Conservation (phyloP, 2,113 vertebrate genomes). For the Colius striatus region DNA sequence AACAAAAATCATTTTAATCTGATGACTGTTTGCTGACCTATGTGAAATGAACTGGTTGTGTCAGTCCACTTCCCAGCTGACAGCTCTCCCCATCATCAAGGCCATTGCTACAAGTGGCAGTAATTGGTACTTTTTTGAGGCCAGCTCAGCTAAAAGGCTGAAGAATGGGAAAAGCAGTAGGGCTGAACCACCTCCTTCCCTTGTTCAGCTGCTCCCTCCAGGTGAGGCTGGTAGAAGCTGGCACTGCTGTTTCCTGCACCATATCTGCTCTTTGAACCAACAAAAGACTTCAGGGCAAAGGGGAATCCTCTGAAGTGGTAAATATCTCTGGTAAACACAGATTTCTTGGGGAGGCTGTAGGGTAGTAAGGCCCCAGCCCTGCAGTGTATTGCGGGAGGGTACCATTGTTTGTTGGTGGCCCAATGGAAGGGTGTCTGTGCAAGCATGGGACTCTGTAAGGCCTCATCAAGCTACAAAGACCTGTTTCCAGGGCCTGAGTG, state of each 20-base stretch:
- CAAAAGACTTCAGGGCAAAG: conserved; percentile 17
- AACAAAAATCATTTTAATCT: conserved; percentile 78
- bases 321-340: background rate
- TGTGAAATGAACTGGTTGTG: conserved; percentile 72
- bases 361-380: background rate
- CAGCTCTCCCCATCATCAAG: conserved; percentile 63
- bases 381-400: background rate
- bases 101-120: conserved; percentile 61
- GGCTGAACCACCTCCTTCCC: conserved; percentile 40
- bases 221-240: background rate
- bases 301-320: conserved; percentile 27
- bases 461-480: background rate
- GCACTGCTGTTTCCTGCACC: background rate
- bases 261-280: conserved; percentile 46
- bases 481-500: fast-evolving
- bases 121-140: conserved; percentile 63
- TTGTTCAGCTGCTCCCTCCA: conserved; percentile 46
- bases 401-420: background rate
- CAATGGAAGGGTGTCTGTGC: background rate
- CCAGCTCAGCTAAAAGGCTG: conserved; percentile 21
- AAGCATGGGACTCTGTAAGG: background rate
- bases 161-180: conserved; percentile 42
- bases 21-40: conserved; percentile 74
- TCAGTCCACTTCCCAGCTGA: conserved; percentile 69
- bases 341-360: background rate